phyloP scores from a whole-genome alignment of 1,140 invertebrate genomes.

The Neotoxoptera formosana region DNA sequence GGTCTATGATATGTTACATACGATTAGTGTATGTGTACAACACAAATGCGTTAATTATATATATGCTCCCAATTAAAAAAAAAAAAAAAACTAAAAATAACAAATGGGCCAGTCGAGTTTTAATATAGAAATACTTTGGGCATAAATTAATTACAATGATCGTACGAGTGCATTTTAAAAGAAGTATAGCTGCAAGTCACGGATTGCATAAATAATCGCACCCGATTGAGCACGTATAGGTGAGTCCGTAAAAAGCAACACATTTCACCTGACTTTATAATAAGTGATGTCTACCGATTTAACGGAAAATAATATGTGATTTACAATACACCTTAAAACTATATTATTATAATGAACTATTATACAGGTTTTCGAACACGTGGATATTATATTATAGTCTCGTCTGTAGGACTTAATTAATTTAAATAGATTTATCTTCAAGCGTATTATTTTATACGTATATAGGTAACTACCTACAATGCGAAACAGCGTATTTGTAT shows the following conservation, averaged over 20 bases:
- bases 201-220: background rate
- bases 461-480: no score
- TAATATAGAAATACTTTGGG: background rate
- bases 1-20: background rate
- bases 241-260: background rate
- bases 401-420: background rate
- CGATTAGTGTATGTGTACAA: background rate
- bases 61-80: background rate
- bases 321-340: background rate
- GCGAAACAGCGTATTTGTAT: background rate
- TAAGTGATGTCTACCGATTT: background rate
- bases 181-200: background rate
- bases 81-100: background rate
- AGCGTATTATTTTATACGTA: background rate
- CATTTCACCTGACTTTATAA: background rate
- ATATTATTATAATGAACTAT: background rate
- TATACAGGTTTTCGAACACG: background rate
- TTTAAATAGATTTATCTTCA: background rate
- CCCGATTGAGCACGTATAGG: background rate
- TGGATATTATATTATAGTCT: background rate
- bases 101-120: background rate
- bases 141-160: background rate
- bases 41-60: background rate
- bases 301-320: slow-evolving; percentile 4
- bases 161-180: background rate